Percentiles rank a stretch among this genome's conserved stretches.
These are phyloP conservation scores for Meloidogyne exigua DNA, from an alignment of 1,140 invertebrate species.

Conservation along the genomic window DNA sequence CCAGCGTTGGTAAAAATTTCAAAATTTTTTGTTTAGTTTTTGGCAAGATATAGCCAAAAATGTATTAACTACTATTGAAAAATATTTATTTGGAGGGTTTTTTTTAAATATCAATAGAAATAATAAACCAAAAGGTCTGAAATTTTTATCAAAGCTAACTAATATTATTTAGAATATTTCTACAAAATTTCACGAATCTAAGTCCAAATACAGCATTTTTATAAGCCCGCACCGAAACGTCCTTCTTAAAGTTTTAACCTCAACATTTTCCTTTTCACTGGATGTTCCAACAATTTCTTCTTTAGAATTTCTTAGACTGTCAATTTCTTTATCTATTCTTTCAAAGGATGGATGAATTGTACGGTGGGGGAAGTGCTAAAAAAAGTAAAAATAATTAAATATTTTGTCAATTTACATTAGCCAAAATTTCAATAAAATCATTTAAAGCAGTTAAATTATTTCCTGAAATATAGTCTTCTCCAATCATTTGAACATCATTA, in stretches of 20 bases:
- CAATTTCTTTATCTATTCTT: constrained; percentile 28
- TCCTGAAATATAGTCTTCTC: constrained; percentile 44
- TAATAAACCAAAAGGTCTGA: no score
- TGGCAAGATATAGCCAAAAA: no score
- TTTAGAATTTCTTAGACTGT: neutral
- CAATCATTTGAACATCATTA: constrained; percentile 47
- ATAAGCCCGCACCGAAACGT: no score
- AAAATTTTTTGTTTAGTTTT: no score
- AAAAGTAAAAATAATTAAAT: constrained; percentile 24
- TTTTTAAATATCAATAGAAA: no score
- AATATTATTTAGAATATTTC: no score
- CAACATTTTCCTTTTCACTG: neutral
- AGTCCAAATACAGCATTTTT: no score
- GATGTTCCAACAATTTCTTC: neutral
- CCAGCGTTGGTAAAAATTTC: no score
- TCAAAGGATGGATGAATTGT: constrained; percentile 34
- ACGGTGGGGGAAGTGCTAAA: constrained; percentile 58
- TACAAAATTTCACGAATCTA: no score
- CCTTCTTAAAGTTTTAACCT: neutral
- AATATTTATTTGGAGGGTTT: no score
- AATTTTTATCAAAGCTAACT: no score
- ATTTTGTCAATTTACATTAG: constrained; percentile 41
- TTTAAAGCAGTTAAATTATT: constrained; percentile 56
- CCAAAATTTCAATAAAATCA: constrained; percentile 57
- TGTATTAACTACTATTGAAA: no score